A percentile compares a stretch with the other conserved stretches of the same genome.
phyloP scores from a whole-genome alignment of 92 coral and sea anemone species.

The Zoanthus solanderi region DNA sequence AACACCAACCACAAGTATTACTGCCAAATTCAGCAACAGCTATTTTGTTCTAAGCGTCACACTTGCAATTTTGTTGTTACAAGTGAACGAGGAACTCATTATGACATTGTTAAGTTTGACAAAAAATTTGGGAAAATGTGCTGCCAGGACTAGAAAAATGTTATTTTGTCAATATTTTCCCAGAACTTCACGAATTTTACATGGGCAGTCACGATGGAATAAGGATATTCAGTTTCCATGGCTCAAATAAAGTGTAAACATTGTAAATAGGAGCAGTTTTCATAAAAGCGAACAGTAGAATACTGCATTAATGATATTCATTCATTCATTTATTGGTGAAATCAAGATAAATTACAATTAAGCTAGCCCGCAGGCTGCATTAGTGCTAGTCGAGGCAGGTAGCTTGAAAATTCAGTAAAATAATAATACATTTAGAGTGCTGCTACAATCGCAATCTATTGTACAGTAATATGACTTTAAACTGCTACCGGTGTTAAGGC shows the following conservation, averaged over 20 bases:
- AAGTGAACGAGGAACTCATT: slow-evolving; percentile 58
- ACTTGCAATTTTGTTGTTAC: slow-evolving; percentile 72
- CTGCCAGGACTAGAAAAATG: slow-evolving; percentile 61
- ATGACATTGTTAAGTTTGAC: slow-evolving; percentile 62
- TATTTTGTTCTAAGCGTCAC: slow-evolving; percentile 54
- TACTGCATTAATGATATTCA: background rate
- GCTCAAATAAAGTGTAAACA: slow-evolving; percentile 37
- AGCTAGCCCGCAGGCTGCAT: too few relatives aligned
- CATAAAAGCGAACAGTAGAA: background rate
- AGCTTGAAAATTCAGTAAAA: too few relatives aligned
- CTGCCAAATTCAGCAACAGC: slow-evolving; percentile 72
- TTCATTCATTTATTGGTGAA: too few relatives aligned
- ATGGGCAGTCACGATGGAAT: slow-evolving; percentile 68
- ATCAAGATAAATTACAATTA: too few relatives aligned
- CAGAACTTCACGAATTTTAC: slow-evolving; percentile 71
- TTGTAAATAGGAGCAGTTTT: slow-evolving; percentile 3
- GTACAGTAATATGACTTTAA: too few relatives aligned
- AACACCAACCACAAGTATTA: slow-evolving; percentile 71
- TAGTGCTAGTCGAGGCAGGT: too few relatives aligned
- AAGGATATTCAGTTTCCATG: slow-evolving; percentile 63
- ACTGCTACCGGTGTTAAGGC: too few relatives aligned
- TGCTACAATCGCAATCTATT: too few relatives aligned
- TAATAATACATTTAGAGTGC: too few relatives aligned
- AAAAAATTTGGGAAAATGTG: slow-evolving; percentile 53
- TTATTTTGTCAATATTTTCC: slow-evolving; percentile 72